phyloP scores from a whole-genome alignment of 2,113 vertebrate species.

The Cariama cristata region DNA sequence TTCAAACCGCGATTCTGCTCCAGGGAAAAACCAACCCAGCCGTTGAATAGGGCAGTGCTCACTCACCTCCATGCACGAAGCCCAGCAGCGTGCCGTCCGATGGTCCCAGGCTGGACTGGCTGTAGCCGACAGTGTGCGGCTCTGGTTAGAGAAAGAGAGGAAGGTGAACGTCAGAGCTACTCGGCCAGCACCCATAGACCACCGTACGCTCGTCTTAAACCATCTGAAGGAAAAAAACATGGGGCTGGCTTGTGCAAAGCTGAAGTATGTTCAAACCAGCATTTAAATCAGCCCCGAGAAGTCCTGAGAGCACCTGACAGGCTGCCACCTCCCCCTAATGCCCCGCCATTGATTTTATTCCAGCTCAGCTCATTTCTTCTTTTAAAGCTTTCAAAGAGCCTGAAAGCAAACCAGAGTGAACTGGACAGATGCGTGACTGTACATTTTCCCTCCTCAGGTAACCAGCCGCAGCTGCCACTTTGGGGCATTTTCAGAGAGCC shows the following conservation, averaged over 20 bases:
- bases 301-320: not conserved
- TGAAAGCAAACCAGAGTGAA: not conserved
- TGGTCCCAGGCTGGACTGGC: conserved; percentile 93
- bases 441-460: not conserved
- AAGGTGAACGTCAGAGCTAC: not conserved
- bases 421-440: rapidly evolving
- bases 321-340: not conserved
- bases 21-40: rapidly evolving
- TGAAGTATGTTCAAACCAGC: not conserved
- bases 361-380: not conserved
- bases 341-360: not conserved
- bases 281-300: not conserved
- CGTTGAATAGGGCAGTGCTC: rapidly evolving
- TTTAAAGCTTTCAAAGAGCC: not conserved
- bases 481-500: rapidly evolving
- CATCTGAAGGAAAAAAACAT: not conserved
- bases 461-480: not conserved
- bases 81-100: conserved; percentile 92
- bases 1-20: not conserved
- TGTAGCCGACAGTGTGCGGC: conserved; percentile 87
- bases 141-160: conserved; percentile 72
- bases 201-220: rapidly evolving
- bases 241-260: not conserved
- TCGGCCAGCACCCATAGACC: rapidly evolving
- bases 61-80: conserved; percentile 92